phyloP scores from a whole-genome alignment of 2,888 invertebrate species.

The Nematopogon swammerdamellus region DNA sequence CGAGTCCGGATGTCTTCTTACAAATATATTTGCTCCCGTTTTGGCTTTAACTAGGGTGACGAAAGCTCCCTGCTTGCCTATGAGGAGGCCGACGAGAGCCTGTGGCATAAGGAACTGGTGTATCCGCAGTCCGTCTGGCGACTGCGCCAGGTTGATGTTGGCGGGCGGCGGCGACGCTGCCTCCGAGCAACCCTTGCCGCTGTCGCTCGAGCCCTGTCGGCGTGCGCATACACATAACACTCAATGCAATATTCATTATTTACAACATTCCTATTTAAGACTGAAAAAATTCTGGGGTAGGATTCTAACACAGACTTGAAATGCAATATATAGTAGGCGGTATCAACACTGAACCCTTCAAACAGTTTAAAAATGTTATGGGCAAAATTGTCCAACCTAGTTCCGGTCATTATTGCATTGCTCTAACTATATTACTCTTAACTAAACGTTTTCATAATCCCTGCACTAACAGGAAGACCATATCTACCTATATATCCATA shows the following conservation, averaged over 20 bases:
- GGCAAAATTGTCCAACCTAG: too few species aligned
- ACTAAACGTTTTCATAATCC: too few species aligned
- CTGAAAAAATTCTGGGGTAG: too few species aligned
- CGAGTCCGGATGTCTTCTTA: constrained; percentile 75
- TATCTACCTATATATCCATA: too few species aligned
- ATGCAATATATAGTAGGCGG: too few species aligned
- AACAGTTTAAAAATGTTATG: too few species aligned
- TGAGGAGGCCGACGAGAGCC: constrained; percentile 78
- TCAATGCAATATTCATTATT: constrained; percentile 5
- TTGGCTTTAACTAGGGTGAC: constrained; percentile 77
- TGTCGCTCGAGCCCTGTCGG: constrained; percentile 79
- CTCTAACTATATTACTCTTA: too few species aligned
- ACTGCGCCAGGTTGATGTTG: constrained; percentile 48
- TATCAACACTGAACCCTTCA: too few species aligned
- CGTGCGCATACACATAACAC: constrained; percentile 17
- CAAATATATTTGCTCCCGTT: constrained; percentile 73
- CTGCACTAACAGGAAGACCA: too few species aligned
- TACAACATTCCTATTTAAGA: too few species aligned
- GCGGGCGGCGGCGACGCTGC: constrained; percentile 68
- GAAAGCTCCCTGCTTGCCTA: constrained; percentile 79
- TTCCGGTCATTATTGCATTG: too few species aligned
- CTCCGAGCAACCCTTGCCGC: constrained; percentile 77
- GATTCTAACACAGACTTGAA: too few species aligned
- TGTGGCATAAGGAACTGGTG: constrained; percentile 77
- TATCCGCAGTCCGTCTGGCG: constrained; percentile 44